A percentile compares a stretch with the other conserved stretches of the same genome.
Conservation (phyloP, 2,113 vertebrate genomes). For the Nycticorax nycticorax region DNA sequence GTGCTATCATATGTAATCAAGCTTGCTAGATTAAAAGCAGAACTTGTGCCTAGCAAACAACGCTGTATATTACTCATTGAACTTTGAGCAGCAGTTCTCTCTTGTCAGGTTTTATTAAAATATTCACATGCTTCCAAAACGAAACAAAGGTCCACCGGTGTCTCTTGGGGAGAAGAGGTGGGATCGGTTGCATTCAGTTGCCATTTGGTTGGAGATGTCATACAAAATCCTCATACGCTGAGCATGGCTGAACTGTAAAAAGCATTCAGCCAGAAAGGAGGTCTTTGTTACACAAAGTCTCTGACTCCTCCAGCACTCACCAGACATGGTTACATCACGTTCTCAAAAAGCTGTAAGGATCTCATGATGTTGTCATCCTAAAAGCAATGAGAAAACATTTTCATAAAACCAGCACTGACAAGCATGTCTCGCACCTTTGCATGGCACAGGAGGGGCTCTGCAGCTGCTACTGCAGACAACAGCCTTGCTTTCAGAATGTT, state of each 20-base stretch:
- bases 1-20: slow-evolving; percentile 45
- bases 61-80: slow-evolving; percentile 50
- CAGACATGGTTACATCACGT: slow-evolving; percentile 84
- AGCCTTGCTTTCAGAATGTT: neutral
- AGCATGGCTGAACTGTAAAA: slow-evolving; percentile 65
- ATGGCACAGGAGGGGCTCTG: neutral
- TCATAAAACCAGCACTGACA: neutral
- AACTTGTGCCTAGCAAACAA: slow-evolving; percentile 60
- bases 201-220: slow-evolving; percentile 35
- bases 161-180: slow-evolving; percentile 49
- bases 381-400: neutral
- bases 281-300: slow-evolving; percentile 50
- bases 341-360: slow-evolving; percentile 97
- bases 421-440: neutral
- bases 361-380: slow-evolving; percentile 98
- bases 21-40: slow-evolving; percentile 57
- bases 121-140: slow-evolving; percentile 76
- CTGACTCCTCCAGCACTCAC: neutral
- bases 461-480: neutral
- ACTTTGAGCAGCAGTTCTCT: slow-evolving; percentile 63
- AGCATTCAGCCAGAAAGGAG: slow-evolving; percentile 65
- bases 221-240: slow-evolving; percentile 66
- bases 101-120: slow-evolving; percentile 53
- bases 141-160: slow-evolving; percentile 53
- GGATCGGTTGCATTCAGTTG: slow-evolving; percentile 31